Base-by-base conservation (phyloP, 2,888 invertebrate genomes). In the Drosophila anceps region DNA sequence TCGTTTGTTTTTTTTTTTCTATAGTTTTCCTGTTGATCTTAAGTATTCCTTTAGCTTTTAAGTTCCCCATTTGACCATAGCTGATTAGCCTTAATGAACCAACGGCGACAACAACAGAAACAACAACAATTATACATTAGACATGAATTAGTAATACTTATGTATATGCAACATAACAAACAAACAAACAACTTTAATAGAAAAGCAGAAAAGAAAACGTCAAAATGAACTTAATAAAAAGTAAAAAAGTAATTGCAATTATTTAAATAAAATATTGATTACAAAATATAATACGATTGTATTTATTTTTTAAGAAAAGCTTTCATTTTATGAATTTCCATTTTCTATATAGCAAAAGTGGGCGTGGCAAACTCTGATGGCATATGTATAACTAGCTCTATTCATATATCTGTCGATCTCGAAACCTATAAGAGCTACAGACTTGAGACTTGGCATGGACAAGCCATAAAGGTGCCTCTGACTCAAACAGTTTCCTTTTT, bases 241-340 rank as follows among this genome's bases (percentile, higher is more conserved):
- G 48, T 48, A 48, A 48, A 81, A 82, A 73, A 73, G 62, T 74
- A 76, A 88, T 73, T 76, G 84, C 87, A 89, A 87, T 86, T 84
- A 88, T 84, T 84, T 84, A 79, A 84, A 87, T 89, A 89, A 89
- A 88, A 84, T 75, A 89, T 84, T 84, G 87, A 88, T 81, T 84
- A 88, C 65, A 81, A 88, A 77, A 80, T 62, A 66, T 13, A 33
- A 53, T 6, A 10, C 29, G 5, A n/a, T n/a, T n/a, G 10, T 24
- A 8, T 3, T 24, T 44, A 24, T 24, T 7, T 43, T 2, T 20
- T 18, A 6, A 12, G 1, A 6, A 6, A 5, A 12, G 20, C 0
- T 39, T n/a, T n/a, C 8, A 7, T 7, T 43, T 12, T 5, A 5
- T 20, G 0, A 41, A 18, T 18, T 18, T 18, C 4, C 0, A n/a